Conservation (phyloP, 1,140 invertebrate species). For the Panulirus ornatus region DNA sequence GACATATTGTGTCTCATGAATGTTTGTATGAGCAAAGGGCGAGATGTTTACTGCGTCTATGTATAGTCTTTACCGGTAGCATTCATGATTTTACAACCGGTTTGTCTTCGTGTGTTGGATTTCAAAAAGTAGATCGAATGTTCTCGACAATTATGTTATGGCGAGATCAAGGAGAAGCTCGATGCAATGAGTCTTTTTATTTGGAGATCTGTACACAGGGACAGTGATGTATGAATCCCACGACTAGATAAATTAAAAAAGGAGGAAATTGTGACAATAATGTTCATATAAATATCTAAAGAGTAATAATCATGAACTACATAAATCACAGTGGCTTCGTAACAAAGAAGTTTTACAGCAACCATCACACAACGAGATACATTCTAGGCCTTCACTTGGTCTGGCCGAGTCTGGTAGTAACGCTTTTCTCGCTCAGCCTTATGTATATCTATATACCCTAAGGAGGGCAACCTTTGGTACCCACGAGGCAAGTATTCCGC, state of each 20-base stretch:
- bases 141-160: neutral
- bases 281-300: conserved; percentile 68
- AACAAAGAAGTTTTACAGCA: conserved; percentile 61
- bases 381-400: conserved; percentile 2
- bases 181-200: conserved; percentile 67
- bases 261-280: conserved; percentile 57
- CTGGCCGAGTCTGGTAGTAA: neutral
- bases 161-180: no score
- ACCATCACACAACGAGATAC: conserved; percentile 47
- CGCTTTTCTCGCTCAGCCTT: neutral
- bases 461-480: neutral
- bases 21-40: neutral
- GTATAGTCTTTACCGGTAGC: neutral
- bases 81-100: neutral
- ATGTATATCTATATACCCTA: neutral
- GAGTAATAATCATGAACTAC: conserved; percentile 64
- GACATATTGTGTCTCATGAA: neutral
- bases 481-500: neutral
- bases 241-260: conserved; percentile 71
- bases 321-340: conserved; percentile 68
- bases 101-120: neutral
- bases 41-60: no score
- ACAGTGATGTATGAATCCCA: conserved; percentile 64
- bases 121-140: neutral
- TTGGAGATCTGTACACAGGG: conserved; percentile 68